phyloP scores from a whole-genome alignment of 2,797 vertebrate genomes.

The Lepilemur septentrionalis region DNA sequence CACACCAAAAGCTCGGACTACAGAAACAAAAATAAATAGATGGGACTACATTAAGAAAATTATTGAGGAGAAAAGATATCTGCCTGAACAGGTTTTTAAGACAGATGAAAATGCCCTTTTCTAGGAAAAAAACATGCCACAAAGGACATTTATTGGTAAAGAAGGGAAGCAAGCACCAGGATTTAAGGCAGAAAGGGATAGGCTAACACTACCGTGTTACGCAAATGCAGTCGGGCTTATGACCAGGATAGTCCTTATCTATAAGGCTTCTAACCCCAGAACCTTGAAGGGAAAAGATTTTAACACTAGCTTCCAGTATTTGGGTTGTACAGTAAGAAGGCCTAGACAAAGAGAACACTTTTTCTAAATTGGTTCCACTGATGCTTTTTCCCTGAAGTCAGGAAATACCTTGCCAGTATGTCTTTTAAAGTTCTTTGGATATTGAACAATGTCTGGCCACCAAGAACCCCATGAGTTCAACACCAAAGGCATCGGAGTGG shows the following conservation, averaged over 20 bases:
- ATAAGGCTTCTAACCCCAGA: not conserved
- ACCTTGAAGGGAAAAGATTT: not conserved
- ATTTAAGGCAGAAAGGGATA: not conserved
- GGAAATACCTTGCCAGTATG: not conserved
- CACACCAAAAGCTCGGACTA: not conserved
- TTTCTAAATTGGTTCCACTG: not conserved
- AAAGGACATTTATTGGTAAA: not conserved
- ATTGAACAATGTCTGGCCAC: not conserved
- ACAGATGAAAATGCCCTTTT: not conserved
- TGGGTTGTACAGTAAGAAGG: not conserved
- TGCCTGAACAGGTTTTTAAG: not conserved
- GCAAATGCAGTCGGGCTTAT: not conserved
- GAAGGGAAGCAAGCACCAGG: not conserved
- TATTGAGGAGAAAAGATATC: not conserved
- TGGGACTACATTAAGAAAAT: not conserved
- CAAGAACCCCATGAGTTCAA: not conserved
- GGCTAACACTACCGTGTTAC: not conserved
- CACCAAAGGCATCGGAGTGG: not conserved
- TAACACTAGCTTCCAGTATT: not conserved
- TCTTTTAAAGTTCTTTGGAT: not conserved
- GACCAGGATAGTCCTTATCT: not conserved
- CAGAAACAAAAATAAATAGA: not conserved
- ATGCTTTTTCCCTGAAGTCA: not conserved
- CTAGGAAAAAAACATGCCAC: not conserved
- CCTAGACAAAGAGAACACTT: not conserved